A percentile compares a stretch with the other conserved stretches of the same genome.
Evolutionary conservation across 2,113 vertebrate genomes (phyloP).

Genomic region (Mustelus asterias): DNA sequence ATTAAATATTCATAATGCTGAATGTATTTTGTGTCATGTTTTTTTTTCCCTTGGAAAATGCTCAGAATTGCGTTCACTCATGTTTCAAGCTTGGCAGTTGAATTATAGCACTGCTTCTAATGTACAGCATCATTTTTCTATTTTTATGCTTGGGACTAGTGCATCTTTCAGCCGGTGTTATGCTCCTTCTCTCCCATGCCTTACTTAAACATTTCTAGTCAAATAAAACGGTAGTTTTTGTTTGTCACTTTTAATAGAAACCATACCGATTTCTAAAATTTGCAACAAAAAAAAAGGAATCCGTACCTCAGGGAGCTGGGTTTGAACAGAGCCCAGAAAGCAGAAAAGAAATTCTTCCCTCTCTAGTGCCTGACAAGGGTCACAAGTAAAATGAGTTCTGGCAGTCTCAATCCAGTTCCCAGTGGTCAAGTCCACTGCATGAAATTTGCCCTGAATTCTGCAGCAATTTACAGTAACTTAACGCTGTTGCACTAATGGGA

Average conservation of each 20-base stretch:
- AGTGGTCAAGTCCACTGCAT: constrained; percentile 27
- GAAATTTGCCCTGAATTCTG: constrained; percentile 37
- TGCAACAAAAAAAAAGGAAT: not conserved
- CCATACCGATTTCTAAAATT: constrained; percentile 35
- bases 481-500: constrained; percentile 27
- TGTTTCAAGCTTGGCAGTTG: constrained; percentile 34
- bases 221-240: constrained; percentile 36
- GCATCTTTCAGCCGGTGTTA: constrained; percentile 24
- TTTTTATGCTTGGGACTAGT: not conserved
- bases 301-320: constrained; percentile 2
- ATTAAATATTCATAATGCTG: constrained; percentile 33
- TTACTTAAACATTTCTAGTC: constrained; percentile 3
- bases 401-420: constrained; percentile 37
- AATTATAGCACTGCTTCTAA: constrained; percentile 27
- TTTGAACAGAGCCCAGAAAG: constrained; percentile 33
- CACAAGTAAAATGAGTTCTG: constrained; percentile 35
- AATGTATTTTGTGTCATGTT: constrained; percentile 32
- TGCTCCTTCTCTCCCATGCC: constrained; percentile 12
- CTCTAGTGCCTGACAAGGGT: constrained; percentile 35
- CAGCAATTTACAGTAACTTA: constrained; percentile 36
- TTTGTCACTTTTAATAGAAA: constrained; percentile 38
- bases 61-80: constrained; percentile 8
- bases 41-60: constrained; percentile 33
- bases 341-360: constrained; percentile 30
- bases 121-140: constrained; percentile 18